A percentile compares a stretch with the other conserved stretches of the same genome.
These are phyloP conservation scores for Heteractis magnifica DNA, from an alignment of 92 coral and sea anemone genomes.

Conservation along the genomic window DNA sequence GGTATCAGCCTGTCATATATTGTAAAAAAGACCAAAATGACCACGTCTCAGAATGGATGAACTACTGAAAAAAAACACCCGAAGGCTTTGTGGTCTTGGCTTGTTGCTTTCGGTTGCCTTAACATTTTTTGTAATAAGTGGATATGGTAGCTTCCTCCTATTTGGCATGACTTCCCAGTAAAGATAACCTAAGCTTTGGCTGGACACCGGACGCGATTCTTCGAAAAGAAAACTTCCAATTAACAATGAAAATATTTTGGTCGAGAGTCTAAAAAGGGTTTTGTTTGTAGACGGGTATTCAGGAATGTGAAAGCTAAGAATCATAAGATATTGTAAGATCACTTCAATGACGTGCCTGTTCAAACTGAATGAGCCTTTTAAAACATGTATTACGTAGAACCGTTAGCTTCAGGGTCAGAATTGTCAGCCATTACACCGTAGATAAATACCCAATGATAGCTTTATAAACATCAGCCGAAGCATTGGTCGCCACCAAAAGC, in stretches of 20 bases:
- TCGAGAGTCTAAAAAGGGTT: neutral
- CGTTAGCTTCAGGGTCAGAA: neutral
- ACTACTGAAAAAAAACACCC: no score
- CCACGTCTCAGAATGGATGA: no score
- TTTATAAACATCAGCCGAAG: neutral
- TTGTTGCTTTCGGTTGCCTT: no score
- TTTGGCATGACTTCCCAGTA: no score
- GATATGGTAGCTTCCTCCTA: no score
- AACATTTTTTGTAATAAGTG: no score
- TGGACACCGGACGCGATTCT: neutral
- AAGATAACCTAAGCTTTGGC: no score
- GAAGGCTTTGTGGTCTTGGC: no score
- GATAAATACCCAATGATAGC: neutral
- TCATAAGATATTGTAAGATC: neutral
- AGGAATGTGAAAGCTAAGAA: conserved; percentile 1
- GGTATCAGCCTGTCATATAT: no score
- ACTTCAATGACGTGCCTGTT: neutral
- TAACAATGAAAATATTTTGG: no score
- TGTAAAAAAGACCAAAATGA: no score
- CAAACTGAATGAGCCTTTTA: neutral
- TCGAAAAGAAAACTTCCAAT: neutral
- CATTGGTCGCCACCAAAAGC: neutral
- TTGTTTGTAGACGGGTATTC: neutral
- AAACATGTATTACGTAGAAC: neutral
- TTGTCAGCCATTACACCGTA: neutral